Evolutionary conservation across 2,113 vertebrate species (phyloP), one percentile per base, ranked within the genome.

Genomic region (Myiozetetes cayanensis): DNA sequence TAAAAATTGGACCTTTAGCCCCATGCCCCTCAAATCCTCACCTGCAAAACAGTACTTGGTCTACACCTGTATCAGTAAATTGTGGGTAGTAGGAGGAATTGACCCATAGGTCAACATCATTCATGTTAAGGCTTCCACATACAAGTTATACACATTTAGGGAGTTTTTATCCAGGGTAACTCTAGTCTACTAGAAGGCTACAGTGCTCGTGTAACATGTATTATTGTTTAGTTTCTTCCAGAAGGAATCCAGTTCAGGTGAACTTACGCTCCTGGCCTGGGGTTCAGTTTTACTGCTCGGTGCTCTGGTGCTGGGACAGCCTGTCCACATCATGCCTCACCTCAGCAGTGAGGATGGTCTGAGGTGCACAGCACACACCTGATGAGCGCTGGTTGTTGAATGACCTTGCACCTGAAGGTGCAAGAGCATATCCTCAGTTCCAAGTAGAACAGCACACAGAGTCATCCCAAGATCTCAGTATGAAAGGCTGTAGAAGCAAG

Each of bases 361-460:
- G 46, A 79, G 41, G 23, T 22, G n/a, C 0, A 1, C 18, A 49
- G 30, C 4, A 16, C 9, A 12, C 52, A 33, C 0, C 0, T 14
- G 20, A 23, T 33, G 12, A 84, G 19, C 1, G 1, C 13, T 20
- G 44, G 17, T 10, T 50, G 46, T 9, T 3, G 1, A 55, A 79
- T 23, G 35, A 50, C 53, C 21, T 61, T 39, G 20, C 17, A 74
- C n/a, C 31, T 35, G 22, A 24, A 47, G 7, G 18, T 50, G 7
- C 24, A 62, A 61, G 30, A 77, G 73, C 12, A 23, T 28, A 82
- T 9, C n/a, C 19, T 14, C 46, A 37, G 24, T 77, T 78, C 37
- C 21, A 73, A 39, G 24, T 24, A 62, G 61, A 82, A 61, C n/a
- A 23, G 4, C 8, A 62, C 22, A 35, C 31, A 71, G 20, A 71